Conservation (phyloP, 1,140 invertebrate genomes). For the Calosoma granatense region DNA sequence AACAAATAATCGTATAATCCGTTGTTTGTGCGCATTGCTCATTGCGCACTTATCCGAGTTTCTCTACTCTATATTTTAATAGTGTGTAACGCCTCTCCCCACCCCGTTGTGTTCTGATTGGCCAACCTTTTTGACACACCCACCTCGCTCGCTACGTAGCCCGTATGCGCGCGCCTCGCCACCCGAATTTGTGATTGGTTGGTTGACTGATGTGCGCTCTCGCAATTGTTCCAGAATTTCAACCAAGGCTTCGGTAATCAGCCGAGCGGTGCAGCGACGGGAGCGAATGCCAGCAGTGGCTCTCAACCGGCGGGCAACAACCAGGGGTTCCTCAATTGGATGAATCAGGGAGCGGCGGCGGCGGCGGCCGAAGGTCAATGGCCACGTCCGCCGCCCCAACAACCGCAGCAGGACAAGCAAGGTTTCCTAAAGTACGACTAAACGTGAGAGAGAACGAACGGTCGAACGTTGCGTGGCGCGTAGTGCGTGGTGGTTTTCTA, state of each 20-base stretch:
- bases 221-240: constrained; percentile 29
- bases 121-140: too few relatives aligned
- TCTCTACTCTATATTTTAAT: too few relatives aligned
- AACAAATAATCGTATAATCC: too few relatives aligned
- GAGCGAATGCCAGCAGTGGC: constrained; percentile 24
- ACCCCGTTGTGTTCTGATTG: too few relatives aligned
- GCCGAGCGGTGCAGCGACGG: constrained; percentile 18
- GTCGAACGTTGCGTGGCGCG: neutral
- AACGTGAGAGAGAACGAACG: neutral
- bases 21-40: too few relatives aligned
- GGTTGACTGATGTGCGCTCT: too few relatives aligned
- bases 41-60: too few relatives aligned
- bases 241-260: constrained; percentile 33
- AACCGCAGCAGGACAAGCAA: constrained; percentile 30
- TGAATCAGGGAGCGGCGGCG: constrained; percentile 27
- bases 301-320: constrained; percentile 29
- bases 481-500: too few relatives aligned
- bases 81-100: too few relatives aligned
- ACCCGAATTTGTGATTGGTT: too few relatives aligned
- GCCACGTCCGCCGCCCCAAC: constrained; percentile 30
- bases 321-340: constrained; percentile 34
- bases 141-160: too few relatives aligned
- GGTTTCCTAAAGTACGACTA: constrained; percentile 33
- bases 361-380: constrained; percentile 22
- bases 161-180: too few relatives aligned